Evolutionary conservation across 2,797 vertebrate species (phyloP), one percentile per base, ranked within the genome.

Genomic region (Potorous gilbertii): DNA sequence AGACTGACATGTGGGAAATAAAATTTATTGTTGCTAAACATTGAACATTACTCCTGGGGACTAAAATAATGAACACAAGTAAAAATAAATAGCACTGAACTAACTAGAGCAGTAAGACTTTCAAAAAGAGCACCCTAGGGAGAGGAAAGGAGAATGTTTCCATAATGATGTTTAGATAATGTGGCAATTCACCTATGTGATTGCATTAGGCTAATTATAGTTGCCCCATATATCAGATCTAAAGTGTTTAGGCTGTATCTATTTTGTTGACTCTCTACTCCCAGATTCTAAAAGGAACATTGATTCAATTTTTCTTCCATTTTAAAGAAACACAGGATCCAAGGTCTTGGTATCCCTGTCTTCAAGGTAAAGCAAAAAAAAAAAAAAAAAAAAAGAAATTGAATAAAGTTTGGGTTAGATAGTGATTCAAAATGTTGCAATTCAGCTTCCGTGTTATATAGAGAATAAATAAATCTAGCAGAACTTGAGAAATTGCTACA

Each of bases 11-110:
- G 2, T 92, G 96, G 92, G 96, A 98, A 98, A 98, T 97, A 98
- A 24, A 97, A 98, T 97, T 98, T 98, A 97, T 97, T 96, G 96
- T 97, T 97, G 81, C 96, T 97, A 97, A 98, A 98, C 56, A 94
- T 62, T 96, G 81, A 96, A 90, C 87, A 96, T 97, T 97, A 95
- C 97, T 97, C 96, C 94, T 52, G 97, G 95, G 89, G 91, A 95
- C 81, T 95, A 95, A 97, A 96, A 31, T 95, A 97, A 97, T 40
- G 96, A 97, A 74, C 97, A 95, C 54, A 93, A 98, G 93, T 91
- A 93, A 98, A 97, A 98, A 97, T 93, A 94, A 98, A 94, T 94
- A 97, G 90, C 94, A 94, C n/a, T 93, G 96, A 97, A 96, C 92
- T 97, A 97, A 96, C 27, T 95, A 89, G 96, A 94, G 94, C 97